Evolutionary conservation across 2,888 invertebrate species (phyloP).

Genomic region (Macaria liturata): DNA sequence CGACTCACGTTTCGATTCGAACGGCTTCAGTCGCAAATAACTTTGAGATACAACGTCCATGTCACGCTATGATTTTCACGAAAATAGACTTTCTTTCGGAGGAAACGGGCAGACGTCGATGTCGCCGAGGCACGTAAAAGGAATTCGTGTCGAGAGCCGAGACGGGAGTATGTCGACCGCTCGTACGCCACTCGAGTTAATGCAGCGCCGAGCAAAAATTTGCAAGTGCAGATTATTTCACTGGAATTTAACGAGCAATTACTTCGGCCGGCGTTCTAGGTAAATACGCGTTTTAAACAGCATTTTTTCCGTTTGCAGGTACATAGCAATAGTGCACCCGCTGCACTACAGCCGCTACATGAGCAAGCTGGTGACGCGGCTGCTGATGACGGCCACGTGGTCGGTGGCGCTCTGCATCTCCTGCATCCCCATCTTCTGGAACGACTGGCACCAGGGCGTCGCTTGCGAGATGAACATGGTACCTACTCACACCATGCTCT

Average conservation of each 20-base stretch:
- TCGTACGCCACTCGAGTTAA: background rate
- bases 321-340: slow-evolving; percentile 91
- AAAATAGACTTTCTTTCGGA: slow-evolving; percentile 19
- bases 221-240: slow-evolving; percentile 2
- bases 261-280: too few relatives aligned
- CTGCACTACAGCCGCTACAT: slow-evolving; percentile 90
- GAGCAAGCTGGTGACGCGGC: slow-evolving; percentile 86
- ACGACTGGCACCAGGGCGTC: slow-evolving; percentile 85
- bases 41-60: slow-evolving; percentile 29
- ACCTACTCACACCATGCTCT: background rate
- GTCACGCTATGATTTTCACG: slow-evolving; percentile 38
- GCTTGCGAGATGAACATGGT: slow-evolving; percentile 88
- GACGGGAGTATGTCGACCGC: slow-evolving; percentile 1
- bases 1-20: slow-evolving; percentile 24
- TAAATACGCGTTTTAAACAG: too few relatives aligned
- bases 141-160: slow-evolving; percentile 10
- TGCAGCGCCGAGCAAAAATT: slow-evolving; percentile 2
- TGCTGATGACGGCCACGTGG: slow-evolving; percentile 87
- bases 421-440: slow-evolving; percentile 90
- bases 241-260: background rate
- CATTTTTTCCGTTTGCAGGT: slow-evolving; percentile 64
- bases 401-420: slow-evolving; percentile 85
- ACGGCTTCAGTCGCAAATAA: slow-evolving; percentile 35
- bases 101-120: slow-evolving; percentile 3
- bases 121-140: slow-evolving; percentile 4